A percentile compares a stretch with the other conserved stretches of the same genome.
Evolutionary conservation across 2,797 vertebrate species (phyloP).

Genomic region (Distichodus sexfasciatus): DNA sequence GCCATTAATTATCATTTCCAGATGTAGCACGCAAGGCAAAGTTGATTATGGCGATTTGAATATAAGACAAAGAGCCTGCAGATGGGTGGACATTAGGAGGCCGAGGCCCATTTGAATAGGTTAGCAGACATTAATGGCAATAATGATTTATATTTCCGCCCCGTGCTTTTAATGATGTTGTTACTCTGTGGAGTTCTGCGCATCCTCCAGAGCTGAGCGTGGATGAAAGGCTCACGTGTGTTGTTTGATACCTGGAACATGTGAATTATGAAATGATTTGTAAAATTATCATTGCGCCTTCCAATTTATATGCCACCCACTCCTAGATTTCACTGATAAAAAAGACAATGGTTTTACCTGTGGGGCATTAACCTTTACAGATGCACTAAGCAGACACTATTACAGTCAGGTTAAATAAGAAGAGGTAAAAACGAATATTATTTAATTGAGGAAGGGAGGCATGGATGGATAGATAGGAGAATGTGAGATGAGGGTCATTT

Average conservation of each 20-base stretch:
- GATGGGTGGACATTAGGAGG: constrained; percentile 93
- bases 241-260: constrained; percentile 50
- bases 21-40: constrained; percentile 89
- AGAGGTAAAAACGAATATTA: not conserved
- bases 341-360: constrained; percentile 19
- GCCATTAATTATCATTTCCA: constrained; percentile 96
- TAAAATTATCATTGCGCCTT: constrained; percentile 64
- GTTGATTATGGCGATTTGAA: constrained; percentile 96
- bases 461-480: not conserved
- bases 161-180: constrained; percentile 93
- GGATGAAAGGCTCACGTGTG: constrained; percentile 51
- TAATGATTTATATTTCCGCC: constrained; percentile 90
- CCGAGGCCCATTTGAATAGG: constrained; percentile 92
- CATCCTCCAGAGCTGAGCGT: constrained; percentile 65
- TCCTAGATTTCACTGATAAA: constrained; percentile 17
- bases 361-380: constrained; percentile 15
- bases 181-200: constrained; percentile 84
- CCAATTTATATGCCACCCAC: constrained; percentile 15
- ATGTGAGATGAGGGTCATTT: not conserved
- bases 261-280: constrained; percentile 72
- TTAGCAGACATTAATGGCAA: constrained; percentile 95
- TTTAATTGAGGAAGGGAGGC: not conserved
- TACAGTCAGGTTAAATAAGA: constrained; percentile 13
- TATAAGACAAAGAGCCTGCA: constrained; percentile 86
- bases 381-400: constrained; percentile 1